These are phyloP conservation scores for Pseudorhiza aurosa DNA, from an alignment of 30 jellyfish, hydroid and myxozoan genomes.

Conservation along the genomic window DNA sequence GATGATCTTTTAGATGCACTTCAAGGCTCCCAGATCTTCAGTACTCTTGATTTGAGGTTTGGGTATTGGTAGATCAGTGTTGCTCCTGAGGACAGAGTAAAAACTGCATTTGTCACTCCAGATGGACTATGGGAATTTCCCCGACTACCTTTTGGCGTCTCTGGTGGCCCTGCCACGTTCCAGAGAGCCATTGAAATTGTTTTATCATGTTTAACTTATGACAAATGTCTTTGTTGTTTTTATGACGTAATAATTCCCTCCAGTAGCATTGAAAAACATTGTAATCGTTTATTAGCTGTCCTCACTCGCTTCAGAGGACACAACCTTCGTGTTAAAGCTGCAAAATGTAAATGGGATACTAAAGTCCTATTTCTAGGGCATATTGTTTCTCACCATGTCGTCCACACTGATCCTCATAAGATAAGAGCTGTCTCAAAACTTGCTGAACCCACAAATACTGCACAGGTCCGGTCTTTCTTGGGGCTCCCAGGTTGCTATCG, in stretches of 20 bases:
- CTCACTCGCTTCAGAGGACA: conserved; percentile 27
- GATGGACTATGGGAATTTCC: conserved; percentile 42
- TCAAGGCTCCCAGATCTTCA: conserved; percentile 33
- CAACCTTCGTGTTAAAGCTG: conserved; percentile 30
- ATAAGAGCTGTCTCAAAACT: conserved; percentile 30
- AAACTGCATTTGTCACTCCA: conserved; percentile 54
- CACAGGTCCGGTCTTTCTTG: conserved; percentile 49
- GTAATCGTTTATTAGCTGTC: conserved; percentile 26
- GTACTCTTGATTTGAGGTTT: conserved; percentile 51
- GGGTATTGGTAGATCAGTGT: conserved; percentile 65
- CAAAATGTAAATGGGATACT: conserved; percentile 44
- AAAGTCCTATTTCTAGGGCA: conserved; percentile 38
- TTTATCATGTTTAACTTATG: conserved; percentile 54
- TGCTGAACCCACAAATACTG: conserved; percentile 21
- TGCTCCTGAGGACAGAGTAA: conserved; percentile 41
- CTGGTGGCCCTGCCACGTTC: conserved; percentile 66
- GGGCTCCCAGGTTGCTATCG: conserved; percentile 63
- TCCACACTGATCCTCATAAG: conserved; percentile 47
- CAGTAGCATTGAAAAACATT: conserved; percentile 12
- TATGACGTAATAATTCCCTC: conserved; percentile 55
- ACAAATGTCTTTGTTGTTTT: conserved; percentile 53
- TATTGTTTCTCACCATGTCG: conserved; percentile 13
- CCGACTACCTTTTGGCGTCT: conserved; percentile 69
- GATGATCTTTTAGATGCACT: conserved; percentile 65
- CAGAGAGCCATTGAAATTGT: conserved; percentile 64